Conservation (phyloP, 2,113 vertebrate species). For the Gulo gulo region DNA sequence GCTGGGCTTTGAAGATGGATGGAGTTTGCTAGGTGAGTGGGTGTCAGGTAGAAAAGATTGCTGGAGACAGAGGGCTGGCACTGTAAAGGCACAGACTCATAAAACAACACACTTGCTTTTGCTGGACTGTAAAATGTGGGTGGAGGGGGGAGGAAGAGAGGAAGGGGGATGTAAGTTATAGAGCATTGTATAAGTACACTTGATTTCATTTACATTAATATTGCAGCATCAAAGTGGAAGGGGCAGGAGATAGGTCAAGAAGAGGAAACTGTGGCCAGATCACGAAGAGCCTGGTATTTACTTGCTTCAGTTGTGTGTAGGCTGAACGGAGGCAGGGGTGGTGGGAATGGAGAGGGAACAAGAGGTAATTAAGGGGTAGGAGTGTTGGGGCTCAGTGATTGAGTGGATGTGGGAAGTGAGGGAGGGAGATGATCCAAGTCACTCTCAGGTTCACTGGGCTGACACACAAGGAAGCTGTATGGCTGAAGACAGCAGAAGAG, state of each 20-base stretch:
- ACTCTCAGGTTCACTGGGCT: neutral
- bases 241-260: neutral
- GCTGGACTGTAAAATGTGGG: neutral
- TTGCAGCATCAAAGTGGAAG: neutral
- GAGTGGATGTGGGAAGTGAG: slow-evolving; percentile 40
- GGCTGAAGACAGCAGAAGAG: neutral
- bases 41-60: neutral
- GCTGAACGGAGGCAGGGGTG: slow-evolving; percentile 4
- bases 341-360: slow-evolving; percentile 25
- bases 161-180: neutral
- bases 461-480: neutral
- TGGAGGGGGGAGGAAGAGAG: neutral
- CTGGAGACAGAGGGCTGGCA: neutral
- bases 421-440: neutral
- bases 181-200: neutral
- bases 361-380: slow-evolving; percentile 44
- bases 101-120: neutral
- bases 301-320: slow-evolving; percentile 41
- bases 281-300: slow-evolving; percentile 8
- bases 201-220: slow-evolving; percentile 35
- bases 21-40: neutral
- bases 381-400: neutral
- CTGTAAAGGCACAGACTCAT: neutral
- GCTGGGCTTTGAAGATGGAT: neutral
- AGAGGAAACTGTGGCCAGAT: slow-evolving; percentile 16